Evolutionary conservation across 1,140 invertebrate species (phyloP).

Genomic region (Sinonovacula constricta): DNA sequence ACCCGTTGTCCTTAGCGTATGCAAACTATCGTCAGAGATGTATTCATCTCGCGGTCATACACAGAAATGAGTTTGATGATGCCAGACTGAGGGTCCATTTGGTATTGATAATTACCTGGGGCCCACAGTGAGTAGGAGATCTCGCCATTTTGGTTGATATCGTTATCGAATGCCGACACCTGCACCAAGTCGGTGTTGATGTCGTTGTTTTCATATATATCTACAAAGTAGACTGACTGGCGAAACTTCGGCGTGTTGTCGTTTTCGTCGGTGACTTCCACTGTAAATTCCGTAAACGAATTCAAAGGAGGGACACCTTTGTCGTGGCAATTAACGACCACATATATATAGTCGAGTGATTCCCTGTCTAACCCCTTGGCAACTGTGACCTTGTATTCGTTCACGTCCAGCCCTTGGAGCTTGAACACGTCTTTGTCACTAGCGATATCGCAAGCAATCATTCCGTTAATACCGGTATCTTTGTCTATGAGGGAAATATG

Average conservation of each 20-base stretch:
- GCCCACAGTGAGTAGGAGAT: conserved; percentile 88
- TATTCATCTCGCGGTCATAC: conserved; percentile 79
- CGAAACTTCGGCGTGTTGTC: conserved; percentile 93
- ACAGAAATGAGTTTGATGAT: conserved; percentile 66
- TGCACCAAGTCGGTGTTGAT: conserved; percentile 75
- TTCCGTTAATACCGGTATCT: conserved; percentile 66
- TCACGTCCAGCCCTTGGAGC: conserved; percentile 59
- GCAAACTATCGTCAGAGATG: conserved; percentile 83
- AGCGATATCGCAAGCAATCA: conserved; percentile 60
- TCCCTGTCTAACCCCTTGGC: conserved; percentile 95
- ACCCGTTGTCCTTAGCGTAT: conserved; percentile 80
- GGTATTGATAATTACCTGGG: conserved; percentile 81
- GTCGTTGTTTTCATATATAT: conserved; percentile 88
- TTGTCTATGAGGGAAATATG: conserved; percentile 65
- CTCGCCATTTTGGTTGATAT: conserved; percentile 92
- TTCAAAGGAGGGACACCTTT: conserved; percentile 85
- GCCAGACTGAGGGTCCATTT: conserved; percentile 58
- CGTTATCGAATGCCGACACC: conserved; percentile 90
- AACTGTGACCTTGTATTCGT: conserved; percentile 67
- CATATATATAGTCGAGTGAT: conserved; percentile 80
- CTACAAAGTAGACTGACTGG: conserved; percentile 88
- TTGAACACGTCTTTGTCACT: conserved; percentile 55
- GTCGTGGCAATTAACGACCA: conserved; percentile 80
- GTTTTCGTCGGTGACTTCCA: conserved; percentile 94
- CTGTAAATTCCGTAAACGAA: conserved; percentile 93